Base-by-base conservation (phyloP, 1,140 invertebrate genomes). In the Metaphire vulgaris region DNA sequence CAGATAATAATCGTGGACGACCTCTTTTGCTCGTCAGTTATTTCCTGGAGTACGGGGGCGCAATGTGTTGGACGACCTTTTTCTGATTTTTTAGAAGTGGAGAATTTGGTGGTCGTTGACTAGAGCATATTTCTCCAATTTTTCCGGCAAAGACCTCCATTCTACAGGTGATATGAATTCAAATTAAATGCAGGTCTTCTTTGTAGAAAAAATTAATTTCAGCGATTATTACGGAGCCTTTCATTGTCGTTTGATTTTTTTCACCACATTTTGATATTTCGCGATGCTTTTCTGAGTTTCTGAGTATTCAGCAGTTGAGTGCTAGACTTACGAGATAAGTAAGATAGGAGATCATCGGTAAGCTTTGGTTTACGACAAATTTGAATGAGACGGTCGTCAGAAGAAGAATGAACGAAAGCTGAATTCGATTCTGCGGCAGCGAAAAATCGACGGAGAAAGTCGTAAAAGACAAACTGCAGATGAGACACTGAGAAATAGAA, bases 321-420 rank as follows among this genome's bases (percentile, higher is more conserved):
- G n/a, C n/a, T n/a, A 56, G 21, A 64, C 78, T 77, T 73, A 80
- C 80, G 69, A 80, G 56, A 32, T 75, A 78, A 0, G 79, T 80
- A 28, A 80, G 72, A 56, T 80, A 80, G 0, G 79, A 79, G 2
- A 80, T 75, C 34, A 78, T 79, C 1, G 79, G 79, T 30, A 80
- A 71, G 28, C 74, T 75, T 69, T 79, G 74, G 41, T 79, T 79
- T 16, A 79, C 76, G 31, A 80, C 78, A 75, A 79, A 80, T 74
- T 80, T 80, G 69, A 80, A 80, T 34, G 79, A 74, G 12, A 80
- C 78, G 15, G 77, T 69, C 26, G 79, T 80, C 26, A 80, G 69
- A n/a, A 80, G 70, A 56, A 80, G 77, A 72, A 78, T 80, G 56
- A 74, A 80, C 1, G 72, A 74, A 34, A 79, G 69, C 33, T 80